These are phyloP conservation scores for Porites rus DNA, from an alignment of 92 coral and sea anemone species.

Conservation along the genomic window DNA sequence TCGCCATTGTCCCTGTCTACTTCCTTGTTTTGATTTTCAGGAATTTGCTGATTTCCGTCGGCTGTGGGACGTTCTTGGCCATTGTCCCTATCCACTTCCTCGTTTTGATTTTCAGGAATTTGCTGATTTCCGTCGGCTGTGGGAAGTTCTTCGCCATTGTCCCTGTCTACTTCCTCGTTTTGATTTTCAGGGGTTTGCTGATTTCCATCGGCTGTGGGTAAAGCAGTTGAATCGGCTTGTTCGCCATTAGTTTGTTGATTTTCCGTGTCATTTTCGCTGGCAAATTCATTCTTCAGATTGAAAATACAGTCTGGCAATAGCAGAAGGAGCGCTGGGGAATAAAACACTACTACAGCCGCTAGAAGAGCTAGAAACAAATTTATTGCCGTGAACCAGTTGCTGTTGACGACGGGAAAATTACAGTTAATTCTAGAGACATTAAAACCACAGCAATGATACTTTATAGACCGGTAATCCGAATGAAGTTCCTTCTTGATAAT, in stretches of 20 bases:
- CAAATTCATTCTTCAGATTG: not conserved
- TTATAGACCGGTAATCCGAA: not conserved
- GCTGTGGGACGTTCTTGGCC: not conserved
- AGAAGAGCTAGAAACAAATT: not conserved
- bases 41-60: too few species aligned
- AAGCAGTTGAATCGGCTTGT: not conserved
- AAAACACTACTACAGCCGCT: not conserved
- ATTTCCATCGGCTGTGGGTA: not conserved
- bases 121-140: too few species aligned
- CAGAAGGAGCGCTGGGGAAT: not conserved
- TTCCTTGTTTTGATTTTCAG: not conserved
- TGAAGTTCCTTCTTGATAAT: not conserved
- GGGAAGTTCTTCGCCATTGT: not conserved
- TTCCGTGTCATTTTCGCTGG: not conserved
- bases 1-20: not conserved
- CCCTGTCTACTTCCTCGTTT: not conserved
- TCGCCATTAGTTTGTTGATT: not conserved
- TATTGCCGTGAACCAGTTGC: not conserved
- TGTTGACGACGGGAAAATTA: not conserved
- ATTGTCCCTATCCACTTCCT: not conserved
- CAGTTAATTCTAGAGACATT: not conserved
- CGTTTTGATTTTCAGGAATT: not conserved
- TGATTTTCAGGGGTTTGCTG: not conserved
- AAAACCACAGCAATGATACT: slow-evolving; percentile 1
- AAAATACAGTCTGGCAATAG: not conserved